Evolutionary conservation across 2,888 invertebrate genomes (phyloP).

Genomic region (Holacanthella duospinosa): DNA sequence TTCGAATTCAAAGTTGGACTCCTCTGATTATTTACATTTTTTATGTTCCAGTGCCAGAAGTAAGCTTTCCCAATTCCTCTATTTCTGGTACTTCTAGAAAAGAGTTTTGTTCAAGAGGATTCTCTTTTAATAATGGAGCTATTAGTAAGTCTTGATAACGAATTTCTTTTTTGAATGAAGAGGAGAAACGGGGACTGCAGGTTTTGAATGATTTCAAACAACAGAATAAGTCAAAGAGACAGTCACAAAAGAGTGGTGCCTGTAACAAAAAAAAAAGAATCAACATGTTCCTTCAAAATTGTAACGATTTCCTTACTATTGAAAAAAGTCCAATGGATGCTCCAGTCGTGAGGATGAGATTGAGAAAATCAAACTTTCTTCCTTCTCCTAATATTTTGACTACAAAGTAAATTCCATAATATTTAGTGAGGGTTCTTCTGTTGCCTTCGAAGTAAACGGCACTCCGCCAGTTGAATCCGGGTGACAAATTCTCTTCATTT

Average conservation of each 20-base stretch:
- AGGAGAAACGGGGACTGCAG: not conserved
- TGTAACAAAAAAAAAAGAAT: too few species aligned
- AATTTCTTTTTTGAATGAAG: not conserved
- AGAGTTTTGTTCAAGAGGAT: too few species aligned
- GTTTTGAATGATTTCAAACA: not conserved
- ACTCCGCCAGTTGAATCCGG: slow-evolving; percentile 43
- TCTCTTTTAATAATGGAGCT: too few species aligned
- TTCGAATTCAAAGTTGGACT: too few species aligned
- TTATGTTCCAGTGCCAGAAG: too few species aligned
- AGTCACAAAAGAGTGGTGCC: slow-evolving; percentile 4
- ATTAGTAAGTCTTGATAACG: not conserved
- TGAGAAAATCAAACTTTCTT: slow-evolving; percentile 45
- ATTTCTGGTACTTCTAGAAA: too few species aligned
- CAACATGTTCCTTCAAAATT: too few species aligned
- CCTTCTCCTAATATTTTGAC: slow-evolving; percentile 44
- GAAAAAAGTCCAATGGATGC: slow-evolving; percentile 46
- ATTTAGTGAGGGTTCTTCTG: slow-evolving; percentile 42
- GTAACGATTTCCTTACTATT: slow-evolving; percentile 39
- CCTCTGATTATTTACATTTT: too few species aligned
- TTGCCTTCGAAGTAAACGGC: slow-evolving; percentile 41
- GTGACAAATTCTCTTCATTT: slow-evolving; percentile 40
- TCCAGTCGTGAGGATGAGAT: slow-evolving; percentile 44
- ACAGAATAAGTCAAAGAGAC: slow-evolving; percentile 4
- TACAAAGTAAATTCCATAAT: slow-evolving; percentile 45
- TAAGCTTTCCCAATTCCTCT: too few species aligned